Evolutionary conservation across 2,888 invertebrate species (phyloP).

Genomic region (Protonemura montana): DNA sequence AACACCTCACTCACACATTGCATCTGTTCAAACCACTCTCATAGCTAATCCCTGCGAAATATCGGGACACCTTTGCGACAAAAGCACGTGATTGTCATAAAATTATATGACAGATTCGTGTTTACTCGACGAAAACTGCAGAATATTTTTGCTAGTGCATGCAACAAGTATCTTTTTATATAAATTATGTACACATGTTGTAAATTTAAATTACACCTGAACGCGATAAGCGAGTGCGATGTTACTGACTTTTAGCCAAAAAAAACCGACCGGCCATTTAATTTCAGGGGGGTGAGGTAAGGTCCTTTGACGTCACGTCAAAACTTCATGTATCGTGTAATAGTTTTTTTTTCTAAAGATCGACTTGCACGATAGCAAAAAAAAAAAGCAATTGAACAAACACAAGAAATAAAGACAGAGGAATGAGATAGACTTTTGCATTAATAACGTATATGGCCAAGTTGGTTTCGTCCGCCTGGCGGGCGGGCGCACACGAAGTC

Average conservation of each 20-base stretch:
- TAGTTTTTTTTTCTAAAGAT: neutral
- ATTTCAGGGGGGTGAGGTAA: neutral
- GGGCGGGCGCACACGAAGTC: neutral
- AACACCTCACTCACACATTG: neutral
- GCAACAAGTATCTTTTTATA: neutral
- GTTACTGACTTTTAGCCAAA: neutral
- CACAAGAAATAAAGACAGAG: neutral
- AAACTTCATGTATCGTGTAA: neutral
- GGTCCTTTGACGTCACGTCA: neutral
- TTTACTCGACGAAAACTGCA: neutral
- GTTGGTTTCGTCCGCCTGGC: neutral
- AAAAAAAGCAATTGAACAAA: neutral
- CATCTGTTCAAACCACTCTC: neutral
- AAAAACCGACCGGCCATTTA: neutral
- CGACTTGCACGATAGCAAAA: neutral
- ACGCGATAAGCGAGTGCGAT: neutral
- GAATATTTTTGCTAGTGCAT: neutral
- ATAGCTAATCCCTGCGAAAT: neutral
- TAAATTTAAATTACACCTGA: conserved; percentile 12
- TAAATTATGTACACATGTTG: conserved; percentile 1
- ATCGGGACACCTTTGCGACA: neutral
- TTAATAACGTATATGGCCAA: conserved; percentile 20
- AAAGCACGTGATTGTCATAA: neutral
- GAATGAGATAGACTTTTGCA: conserved; percentile 17
- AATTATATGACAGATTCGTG: neutral